These are phyloP conservation scores for Pristionchus exspectatus DNA, from an alignment of 2,888 invertebrate genomes.

Conservation along the genomic window DNA sequence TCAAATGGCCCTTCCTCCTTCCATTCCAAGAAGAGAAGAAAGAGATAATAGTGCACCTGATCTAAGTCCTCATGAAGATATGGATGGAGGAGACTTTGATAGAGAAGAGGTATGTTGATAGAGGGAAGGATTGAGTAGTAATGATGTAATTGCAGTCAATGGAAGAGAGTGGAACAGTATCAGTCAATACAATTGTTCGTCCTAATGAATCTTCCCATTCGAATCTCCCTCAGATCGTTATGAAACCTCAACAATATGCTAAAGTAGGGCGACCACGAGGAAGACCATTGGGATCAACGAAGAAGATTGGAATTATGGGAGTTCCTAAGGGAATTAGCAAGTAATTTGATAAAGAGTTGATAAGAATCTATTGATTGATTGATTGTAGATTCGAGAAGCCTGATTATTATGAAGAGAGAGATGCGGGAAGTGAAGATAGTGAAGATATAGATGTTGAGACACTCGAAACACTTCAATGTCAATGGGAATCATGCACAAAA, in stretches of 20 bases:
- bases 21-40: not conserved
- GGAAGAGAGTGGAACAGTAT: not conserved
- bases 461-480: slow-evolving; percentile 62
- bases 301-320: slow-evolving; percentile 40
- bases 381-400: slow-evolving; percentile 27
- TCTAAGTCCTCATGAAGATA: not conserved
- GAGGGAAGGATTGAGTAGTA: not conserved
- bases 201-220: not conserved
- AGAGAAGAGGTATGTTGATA: not conserved
- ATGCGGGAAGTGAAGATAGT: not conserved
- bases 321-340: not conserved
- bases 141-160: not conserved
- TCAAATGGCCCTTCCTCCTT: not conserved
- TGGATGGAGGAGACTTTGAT: not conserved
- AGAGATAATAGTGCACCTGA: not conserved
- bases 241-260: not conserved
- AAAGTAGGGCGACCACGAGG: slow-evolving; percentile 26
- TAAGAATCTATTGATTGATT: not conserved
- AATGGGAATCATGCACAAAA: slow-evolving; percentile 63
- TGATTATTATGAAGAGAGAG: not conserved
- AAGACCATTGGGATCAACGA: slow-evolving; percentile 46
- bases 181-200: not conserved
- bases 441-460: slow-evolving; percentile 62
- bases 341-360: not conserved
- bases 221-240: not conserved